These are phyloP conservation scores for Drosophila seguyi DNA, from an alignment of 1,140 invertebrate species.

Conservation along the genomic window DNA sequence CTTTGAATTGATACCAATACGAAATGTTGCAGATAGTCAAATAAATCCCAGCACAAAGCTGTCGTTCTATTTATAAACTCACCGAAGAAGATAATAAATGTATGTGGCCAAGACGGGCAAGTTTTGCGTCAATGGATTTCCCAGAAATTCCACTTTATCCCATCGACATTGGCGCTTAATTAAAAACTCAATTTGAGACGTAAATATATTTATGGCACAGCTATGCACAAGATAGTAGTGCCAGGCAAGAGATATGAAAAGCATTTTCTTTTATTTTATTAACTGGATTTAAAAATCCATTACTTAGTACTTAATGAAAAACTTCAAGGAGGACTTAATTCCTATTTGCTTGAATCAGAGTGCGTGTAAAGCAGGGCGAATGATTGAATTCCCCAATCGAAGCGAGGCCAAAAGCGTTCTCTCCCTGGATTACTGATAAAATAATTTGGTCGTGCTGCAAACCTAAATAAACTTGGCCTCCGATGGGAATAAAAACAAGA, in stretches of 20 bases:
- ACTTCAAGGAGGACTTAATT: not conserved
- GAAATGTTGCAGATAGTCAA: slow-evolving; percentile 10
- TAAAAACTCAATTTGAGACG: slow-evolving; percentile 27
- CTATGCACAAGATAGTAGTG: not conserved
- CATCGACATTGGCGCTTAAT: slow-evolving; percentile 34
- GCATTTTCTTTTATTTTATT: not conserved
- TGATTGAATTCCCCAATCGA: slow-evolving; percentile 47
- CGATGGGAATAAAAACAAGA: slow-evolving; percentile 24
- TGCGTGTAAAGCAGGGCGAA: too few relatives aligned
- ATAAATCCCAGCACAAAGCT: slow-evolving; percentile 3
- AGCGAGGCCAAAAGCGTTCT: slow-evolving; percentile 17
- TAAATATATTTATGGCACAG: not conserved
- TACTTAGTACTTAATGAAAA: too few relatives aligned
- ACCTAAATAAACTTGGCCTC: slow-evolving; percentile 52
- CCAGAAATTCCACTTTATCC: slow-evolving; percentile 9
- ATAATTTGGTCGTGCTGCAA: slow-evolving; percentile 16
- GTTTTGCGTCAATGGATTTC: slow-evolving; percentile 1
- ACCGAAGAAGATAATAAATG: too few relatives aligned
- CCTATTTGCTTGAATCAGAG: not conserved
- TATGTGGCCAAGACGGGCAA: too few relatives aligned
- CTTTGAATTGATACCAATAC: slow-evolving; percentile 24
- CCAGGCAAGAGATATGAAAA: not conserved
- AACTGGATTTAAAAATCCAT: too few relatives aligned
- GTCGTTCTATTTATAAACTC: not conserved
- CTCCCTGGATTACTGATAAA: slow-evolving; percentile 40